Evolutionary conservation across 37 sponge, comb jelly and placozoan genomes (phyloP), one percentile per base, ranked within the genome.

Genomic region (Cliona cf. orientalis): DNA sequence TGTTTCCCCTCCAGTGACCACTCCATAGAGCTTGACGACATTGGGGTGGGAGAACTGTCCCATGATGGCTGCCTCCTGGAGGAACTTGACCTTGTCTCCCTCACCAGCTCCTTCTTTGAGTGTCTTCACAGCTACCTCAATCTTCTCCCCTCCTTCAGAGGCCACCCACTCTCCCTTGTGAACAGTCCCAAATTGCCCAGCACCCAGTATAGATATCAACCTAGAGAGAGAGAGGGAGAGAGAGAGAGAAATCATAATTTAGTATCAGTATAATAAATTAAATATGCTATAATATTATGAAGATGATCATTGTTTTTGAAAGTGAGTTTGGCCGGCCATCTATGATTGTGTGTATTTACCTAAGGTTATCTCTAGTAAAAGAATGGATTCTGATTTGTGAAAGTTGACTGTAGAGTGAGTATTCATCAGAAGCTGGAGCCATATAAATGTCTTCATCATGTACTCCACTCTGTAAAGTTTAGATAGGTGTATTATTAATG

Each of bases 101-200:
- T n/a, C n/a, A n/a, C n/a, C n/a, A n/a, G n/a, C n/a, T n/a, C n/a
- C n/a, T n/a, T n/a, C n/a, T n/a, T n/a, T n/a, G n/a, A n/a, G n/a
- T n/a, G n/a, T n/a, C n/a, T n/a, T n/a, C n/a, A n/a, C n/a, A n/a
- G n/a, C n/a, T n/a, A n/a, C n/a, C n/a, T n/a, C n/a, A n/a, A n/a
- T n/a, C n/a, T n/a, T n/a, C n/a, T n/a, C n/a, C n/a, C n/a, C n/a
- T n/a, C n/a, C n/a, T n/a, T n/a, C n/a, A n/a, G n/a, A n/a, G n/a
- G n/a, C n/a, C 22, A 42, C 45, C 73, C 74, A 74, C 33, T 22
- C 28, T 23, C 75, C 85, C 42, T 43, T 69, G 42, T 75, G 39
- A 4, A 84, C 85, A 14, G 77, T 76, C 14, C 75, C 85, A 84
- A 84, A 84, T 70, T 84, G 77, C 38, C 85, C 85, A 43, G 85